Evolutionary conservation across 2,113 vertebrate genomes (phyloP), one percentile per base, ranked within the genome.

Genomic region (Spea multiplicata): DNA sequence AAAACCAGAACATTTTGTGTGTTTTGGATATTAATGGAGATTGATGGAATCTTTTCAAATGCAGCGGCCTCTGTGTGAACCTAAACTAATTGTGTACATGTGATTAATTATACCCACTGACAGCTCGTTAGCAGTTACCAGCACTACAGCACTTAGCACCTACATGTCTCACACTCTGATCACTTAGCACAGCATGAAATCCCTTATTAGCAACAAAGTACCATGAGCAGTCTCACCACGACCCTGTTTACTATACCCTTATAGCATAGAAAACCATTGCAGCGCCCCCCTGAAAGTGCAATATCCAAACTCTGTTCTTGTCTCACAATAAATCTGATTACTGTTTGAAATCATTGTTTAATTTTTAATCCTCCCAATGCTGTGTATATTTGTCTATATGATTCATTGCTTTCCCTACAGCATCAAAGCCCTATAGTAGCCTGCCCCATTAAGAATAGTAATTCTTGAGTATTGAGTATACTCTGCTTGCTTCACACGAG

Each of bases 91-190:
- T 77, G 57, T 57, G 46, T 70, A 48, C 66, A 70, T 77, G 64
- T 77, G 66, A 76, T 76, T 70, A 70, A 76, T 76, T 67, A 76
- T 49, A 53, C 49, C 65, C 65, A 67, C 17, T 67, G 74, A 76
- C 74, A 57, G 64, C 74, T 76, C 44, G 30, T 76, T 76, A 76
- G 50, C 50, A 45, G 13, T 52, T 68, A 55, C 44, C 30, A 48
- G 49, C 69, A 71, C 50, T 17, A 71, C 16, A 17, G 64, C 44
- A 68, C 72, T 74, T 74, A 64, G 57, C 57, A 74, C 72, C 59
- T 48, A 17, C 6, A 46, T 45, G 50, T 44, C 52, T 53, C 48
- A 67, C 65, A 57, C 65, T 50, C 49, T 76, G 64, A 76, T 57
- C 74, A 75, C 49, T 75, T 45, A 75, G 49, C 62, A 55, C n/a